phyloP scores from a whole-genome alignment of 2,888 invertebrate species.

The Eupeodes latifasciatus region DNA sequence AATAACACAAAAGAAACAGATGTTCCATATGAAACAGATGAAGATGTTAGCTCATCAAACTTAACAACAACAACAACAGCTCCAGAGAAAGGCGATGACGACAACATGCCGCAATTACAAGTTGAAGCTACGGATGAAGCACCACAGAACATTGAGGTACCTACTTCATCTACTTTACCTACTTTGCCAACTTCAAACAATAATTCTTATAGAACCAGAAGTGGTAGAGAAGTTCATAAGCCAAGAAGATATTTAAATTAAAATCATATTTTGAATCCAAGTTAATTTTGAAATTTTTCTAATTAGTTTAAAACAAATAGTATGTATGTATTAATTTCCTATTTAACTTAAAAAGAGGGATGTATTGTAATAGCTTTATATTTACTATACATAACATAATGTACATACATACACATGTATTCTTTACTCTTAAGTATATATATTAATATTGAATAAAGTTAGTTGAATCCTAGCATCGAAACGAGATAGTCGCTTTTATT shows the following conservation, averaged over 20 bases:
- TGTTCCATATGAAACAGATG: slow-evolving; percentile 1
- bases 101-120: slow-evolving; percentile 11
- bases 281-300: neutral
- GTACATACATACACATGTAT: too few relatives aligned
- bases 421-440: too few relatives aligned
- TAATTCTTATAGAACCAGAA: slow-evolving; percentile 23
- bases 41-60: slow-evolving; percentile 2
- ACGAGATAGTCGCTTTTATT: too few relatives aligned
- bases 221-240: slow-evolving; percentile 16
- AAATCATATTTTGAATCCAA: neutral
- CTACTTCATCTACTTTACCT: slow-evolving; percentile 2
- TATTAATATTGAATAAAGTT: too few relatives aligned
- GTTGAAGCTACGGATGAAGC: slow-evolving; percentile 10
- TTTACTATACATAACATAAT: too few relatives aligned
- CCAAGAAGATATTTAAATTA: slow-evolving; percentile 27
- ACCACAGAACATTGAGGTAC: neutral
- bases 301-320: neutral
- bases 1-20: slow-evolving; percentile 15
- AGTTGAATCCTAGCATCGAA: too few relatives aligned
- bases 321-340: slow-evolving; percentile 2
- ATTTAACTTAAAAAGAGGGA: slow-evolving; percentile 6
- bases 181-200: slow-evolving; percentile 24
- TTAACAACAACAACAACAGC: slow-evolving; percentile 3
- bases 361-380: neutral
- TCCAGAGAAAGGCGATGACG: slow-evolving; percentile 17